These are phyloP conservation scores for Nomada fucata DNA, from an alignment of 2,888 invertebrate genomes.

Conservation along the genomic window DNA sequence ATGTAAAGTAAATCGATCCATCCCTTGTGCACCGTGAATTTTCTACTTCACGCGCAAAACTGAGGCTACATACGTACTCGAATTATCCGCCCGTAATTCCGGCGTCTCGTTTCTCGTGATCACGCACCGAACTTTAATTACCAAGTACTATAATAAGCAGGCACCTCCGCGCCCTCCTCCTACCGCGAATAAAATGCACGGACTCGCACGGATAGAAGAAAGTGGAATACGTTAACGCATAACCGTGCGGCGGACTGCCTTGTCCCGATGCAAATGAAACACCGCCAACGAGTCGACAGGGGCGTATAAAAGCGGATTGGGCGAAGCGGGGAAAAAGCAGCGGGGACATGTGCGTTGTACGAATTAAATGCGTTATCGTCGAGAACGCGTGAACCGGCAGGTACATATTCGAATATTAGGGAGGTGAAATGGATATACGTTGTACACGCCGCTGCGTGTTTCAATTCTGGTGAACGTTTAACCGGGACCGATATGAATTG, in stretches of 20 bases:
- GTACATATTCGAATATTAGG: background rate
- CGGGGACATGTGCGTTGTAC: background rate
- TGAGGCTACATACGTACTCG: background rate
- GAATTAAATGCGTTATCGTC: constrained; percentile 9
- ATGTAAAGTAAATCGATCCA: no score
- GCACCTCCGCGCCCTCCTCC: constrained; percentile 11
- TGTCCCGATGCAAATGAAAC: constrained; percentile 51
- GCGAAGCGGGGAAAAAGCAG: background rate
- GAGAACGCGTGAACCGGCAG: background rate
- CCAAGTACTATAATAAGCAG: constrained; percentile 50
- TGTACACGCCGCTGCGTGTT: background rate
- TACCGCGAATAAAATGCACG: background rate
- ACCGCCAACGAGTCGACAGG: constrained; percentile 26
- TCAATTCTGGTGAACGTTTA: background rate
- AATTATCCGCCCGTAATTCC: constrained; percentile 36
- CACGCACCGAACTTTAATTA: constrained; percentile 45
- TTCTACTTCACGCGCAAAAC: background rate
- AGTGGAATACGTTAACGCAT: constrained; percentile 44
- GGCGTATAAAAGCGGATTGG: background rate
- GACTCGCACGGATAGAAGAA: constrained; percentile 34
- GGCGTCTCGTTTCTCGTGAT: constrained; percentile 44
- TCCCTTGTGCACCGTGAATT: no score
- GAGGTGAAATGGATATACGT: background rate
- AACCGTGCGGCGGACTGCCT: constrained; percentile 36
- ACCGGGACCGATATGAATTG: background rate